phyloP scores from a whole-genome alignment of 2,797 vertebrate species.

The Gadopsis marmoratus region DNA sequence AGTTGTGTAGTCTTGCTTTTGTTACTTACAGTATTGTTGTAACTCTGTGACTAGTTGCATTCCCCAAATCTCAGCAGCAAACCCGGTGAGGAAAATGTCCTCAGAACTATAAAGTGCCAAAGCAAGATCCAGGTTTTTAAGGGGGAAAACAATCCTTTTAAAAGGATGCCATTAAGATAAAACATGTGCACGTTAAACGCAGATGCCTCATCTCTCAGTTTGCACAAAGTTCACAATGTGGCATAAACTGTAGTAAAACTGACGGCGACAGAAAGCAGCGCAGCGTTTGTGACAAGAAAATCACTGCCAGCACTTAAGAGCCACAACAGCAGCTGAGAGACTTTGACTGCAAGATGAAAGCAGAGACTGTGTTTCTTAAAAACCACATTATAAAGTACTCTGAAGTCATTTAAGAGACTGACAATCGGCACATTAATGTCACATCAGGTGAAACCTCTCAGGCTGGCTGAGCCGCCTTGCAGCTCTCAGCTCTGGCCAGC shows the following conservation, averaged over 20 bases:
- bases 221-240: not conserved
- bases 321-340: not conserved
- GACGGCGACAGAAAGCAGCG: conserved; percentile 1
- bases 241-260: conserved; percentile 6
- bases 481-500: conserved; percentile 35
- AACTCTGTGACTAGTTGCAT: not conserved
- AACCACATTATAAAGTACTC: conserved; percentile 19
- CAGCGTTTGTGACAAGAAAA: conserved; percentile 28
- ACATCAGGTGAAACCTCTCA: conserved; percentile 14
- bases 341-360: conserved; percentile 28
- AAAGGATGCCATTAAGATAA: not conserved
- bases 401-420: conserved; percentile 8
- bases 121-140: not conserved
- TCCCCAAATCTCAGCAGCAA: not conserved
- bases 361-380: not conserved
- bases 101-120: not conserved
- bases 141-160: not conserved
- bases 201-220: not conserved
- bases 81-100: conserved; percentile 1
- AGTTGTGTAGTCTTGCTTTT: not conserved
- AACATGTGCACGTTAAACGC: not conserved
- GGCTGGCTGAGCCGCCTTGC: not conserved
- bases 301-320: conserved; percentile 37
- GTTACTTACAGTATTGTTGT: not conserved
- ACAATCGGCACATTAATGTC: conserved; percentile 40